phyloP scores from a whole-genome alignment of 2,113 vertebrate species.

The Takifugu bimaculatus region DNA sequence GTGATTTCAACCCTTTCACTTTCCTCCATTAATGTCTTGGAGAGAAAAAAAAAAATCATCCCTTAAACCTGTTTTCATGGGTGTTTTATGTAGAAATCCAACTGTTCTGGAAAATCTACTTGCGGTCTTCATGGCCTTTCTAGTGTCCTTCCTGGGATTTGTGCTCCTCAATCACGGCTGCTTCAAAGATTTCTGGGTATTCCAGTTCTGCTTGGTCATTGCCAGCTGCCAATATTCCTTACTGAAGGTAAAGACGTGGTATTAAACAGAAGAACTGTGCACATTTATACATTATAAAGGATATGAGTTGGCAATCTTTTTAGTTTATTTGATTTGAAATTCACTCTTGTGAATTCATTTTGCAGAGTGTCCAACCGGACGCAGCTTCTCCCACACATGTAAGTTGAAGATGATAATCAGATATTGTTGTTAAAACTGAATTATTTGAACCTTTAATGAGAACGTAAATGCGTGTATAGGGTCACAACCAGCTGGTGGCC shows the following conservation, averaged over 20 bases:
- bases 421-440: neutral
- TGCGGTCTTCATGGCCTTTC: constrained; percentile 82
- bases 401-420: constrained; percentile 65
- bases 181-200: constrained; percentile 91
- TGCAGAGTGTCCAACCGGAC: constrained; percentile 94
- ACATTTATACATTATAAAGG: too few relatives aligned
- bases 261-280: neutral
- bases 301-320: neutral
- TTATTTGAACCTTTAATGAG: neutral
- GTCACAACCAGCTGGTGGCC: constrained; percentile 93
- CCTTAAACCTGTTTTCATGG: constrained; percentile 5
- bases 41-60: too few relatives aligned
- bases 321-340: neutral
- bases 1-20: constrained; percentile 63
- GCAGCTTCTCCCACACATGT: constrained; percentile 95
- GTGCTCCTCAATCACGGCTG: constrained; percentile 89
- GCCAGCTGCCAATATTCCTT: constrained; percentile 98
- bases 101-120: constrained; percentile 86
- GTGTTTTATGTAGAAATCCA: constrained; percentile 64
- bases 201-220: constrained; percentile 94
- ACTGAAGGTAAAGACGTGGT: constrained; percentile 84
- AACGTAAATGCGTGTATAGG: constrained; percentile 64
- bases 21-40: neutral
- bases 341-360: constrained; percentile 14
- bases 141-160: constrained; percentile 95